Conservation (phyloP, 2,797 vertebrate species). For the Bothrops alternatus region DNA sequence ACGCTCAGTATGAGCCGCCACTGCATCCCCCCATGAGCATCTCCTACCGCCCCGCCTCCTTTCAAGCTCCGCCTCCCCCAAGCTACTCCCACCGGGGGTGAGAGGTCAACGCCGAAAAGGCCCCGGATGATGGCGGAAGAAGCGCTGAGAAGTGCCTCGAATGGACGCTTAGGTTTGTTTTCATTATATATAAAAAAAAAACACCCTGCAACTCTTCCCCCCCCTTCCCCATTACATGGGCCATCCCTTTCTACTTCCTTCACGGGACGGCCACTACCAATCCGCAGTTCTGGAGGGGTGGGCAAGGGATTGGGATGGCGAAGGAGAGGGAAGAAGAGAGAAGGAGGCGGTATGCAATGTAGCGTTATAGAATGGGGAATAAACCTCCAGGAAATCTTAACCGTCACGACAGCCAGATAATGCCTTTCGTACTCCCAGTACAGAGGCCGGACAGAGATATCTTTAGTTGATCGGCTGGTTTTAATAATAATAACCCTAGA, state of each 20-base stretch:
- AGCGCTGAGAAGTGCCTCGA: accelerated
- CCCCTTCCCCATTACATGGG: neutral
- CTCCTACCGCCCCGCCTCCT: accelerated
- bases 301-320: too few species aligned
- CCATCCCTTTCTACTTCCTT: neutral
- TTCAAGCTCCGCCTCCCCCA: neutral
- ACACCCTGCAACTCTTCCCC: neutral
- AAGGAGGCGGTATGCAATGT: too few species aligned
- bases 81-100: neutral
- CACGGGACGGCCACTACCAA: neutral
- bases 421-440: neutral
- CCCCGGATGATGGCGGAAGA: constrained; percentile 37
- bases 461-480: neutral
- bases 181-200: neutral
- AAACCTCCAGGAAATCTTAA: neutral
- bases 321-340: neutral
- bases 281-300: neutral
- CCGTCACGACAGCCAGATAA: neutral
- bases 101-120: constrained; percentile 2
- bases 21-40: neutral
- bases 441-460: neutral
- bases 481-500: neutral
- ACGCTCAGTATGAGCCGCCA: accelerated
- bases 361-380: neutral
- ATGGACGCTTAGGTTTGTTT: constrained; percentile 20